These are phyloP conservation scores for Agonopterix alstromeriana DNA, from an alignment of 2,888 invertebrate genomes.

Conservation along the genomic window DNA sequence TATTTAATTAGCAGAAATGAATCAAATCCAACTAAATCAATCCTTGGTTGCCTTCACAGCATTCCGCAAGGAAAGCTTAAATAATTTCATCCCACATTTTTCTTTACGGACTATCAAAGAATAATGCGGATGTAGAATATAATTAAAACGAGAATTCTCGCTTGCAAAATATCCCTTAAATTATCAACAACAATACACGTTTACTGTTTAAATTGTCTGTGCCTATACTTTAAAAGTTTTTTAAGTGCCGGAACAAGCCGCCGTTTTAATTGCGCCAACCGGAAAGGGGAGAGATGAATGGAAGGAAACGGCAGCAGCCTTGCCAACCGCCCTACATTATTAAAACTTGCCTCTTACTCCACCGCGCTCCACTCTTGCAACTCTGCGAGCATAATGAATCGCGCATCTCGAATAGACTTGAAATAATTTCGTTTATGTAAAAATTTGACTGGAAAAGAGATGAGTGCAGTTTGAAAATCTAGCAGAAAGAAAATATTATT, in stretches of 20 bases:
- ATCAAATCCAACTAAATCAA: too few relatives aligned
- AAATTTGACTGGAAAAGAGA: constrained; percentile 21
- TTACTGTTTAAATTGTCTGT: constrained; percentile 57
- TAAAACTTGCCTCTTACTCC: constrained; percentile 70
- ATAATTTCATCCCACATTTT: too few relatives aligned
- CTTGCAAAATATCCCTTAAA: constrained; percentile 20
- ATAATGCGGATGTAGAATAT: neutral
- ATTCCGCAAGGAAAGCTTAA: too few relatives aligned
- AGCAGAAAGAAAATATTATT: neutral
- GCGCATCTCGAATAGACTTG: constrained; percentile 54
- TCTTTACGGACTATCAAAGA: too few relatives aligned
- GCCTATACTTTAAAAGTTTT: constrained; percentile 69
- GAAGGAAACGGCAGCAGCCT: constrained; percentile 61
- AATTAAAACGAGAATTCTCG: neutral
- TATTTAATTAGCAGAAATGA: too few relatives aligned
- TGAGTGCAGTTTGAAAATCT: neutral
- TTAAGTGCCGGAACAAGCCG: constrained; percentile 72
- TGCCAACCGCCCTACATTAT: constrained; percentile 72
- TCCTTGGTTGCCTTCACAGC: too few relatives aligned
- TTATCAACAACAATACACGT: constrained; percentile 46
- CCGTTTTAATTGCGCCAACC: constrained; percentile 73
- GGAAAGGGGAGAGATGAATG: constrained; percentile 74
- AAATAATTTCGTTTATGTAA: constrained; percentile 40
- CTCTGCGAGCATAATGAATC: constrained; percentile 57
- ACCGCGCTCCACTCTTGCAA: constrained; percentile 49